Conservation (phyloP, 2,797 vertebrate species). For the Poeciliopsis turneri region DNA sequence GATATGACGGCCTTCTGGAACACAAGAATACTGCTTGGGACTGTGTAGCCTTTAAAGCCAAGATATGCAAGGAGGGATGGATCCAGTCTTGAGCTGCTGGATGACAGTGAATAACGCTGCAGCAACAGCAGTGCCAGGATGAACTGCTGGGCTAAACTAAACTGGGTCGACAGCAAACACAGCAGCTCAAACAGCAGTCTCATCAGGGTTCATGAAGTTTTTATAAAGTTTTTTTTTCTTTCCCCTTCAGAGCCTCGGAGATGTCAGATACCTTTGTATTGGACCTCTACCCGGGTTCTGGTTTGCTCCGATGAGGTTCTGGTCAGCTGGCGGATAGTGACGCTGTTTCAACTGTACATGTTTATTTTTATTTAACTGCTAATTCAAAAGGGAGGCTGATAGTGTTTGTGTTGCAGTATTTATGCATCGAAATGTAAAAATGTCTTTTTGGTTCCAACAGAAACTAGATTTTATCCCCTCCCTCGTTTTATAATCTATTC, state of each 20-base stretch:
- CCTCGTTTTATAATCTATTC: not conserved
- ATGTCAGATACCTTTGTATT: not conserved
- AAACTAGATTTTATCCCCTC: not conserved
- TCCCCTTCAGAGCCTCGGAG: not conserved
- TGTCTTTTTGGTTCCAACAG: not conserved
- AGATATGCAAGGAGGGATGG: not conserved
- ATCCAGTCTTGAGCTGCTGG: slow-evolving; percentile 1
- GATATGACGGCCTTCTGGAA: slow-evolving; percentile 10
- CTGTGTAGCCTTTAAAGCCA: slow-evolving; percentile 9
- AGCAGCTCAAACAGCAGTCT: slow-evolving; percentile 1
- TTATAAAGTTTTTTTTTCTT: not conserved
- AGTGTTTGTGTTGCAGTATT: not conserved
- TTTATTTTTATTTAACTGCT: not conserved
- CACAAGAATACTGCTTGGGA: not conserved
- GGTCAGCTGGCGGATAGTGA: not conserved
- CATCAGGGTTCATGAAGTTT: not conserved
- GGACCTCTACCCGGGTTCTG: not conserved
- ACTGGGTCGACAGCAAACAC: slow-evolving; percentile 8
- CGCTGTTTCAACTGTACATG: not conserved
- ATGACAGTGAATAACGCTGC: slow-evolving; percentile 4
- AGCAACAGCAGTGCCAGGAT: not conserved
- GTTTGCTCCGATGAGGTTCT: slow-evolving; percentile 4
- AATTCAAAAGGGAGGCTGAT: not conserved
- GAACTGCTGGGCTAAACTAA: slow-evolving; percentile 4
- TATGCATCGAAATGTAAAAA: not conserved